Evolutionary conservation across 2,888 invertebrate genomes (phyloP), one percentile per base, ranked within the genome.

Genomic region (Sinohyriopsis cumingii): DNA sequence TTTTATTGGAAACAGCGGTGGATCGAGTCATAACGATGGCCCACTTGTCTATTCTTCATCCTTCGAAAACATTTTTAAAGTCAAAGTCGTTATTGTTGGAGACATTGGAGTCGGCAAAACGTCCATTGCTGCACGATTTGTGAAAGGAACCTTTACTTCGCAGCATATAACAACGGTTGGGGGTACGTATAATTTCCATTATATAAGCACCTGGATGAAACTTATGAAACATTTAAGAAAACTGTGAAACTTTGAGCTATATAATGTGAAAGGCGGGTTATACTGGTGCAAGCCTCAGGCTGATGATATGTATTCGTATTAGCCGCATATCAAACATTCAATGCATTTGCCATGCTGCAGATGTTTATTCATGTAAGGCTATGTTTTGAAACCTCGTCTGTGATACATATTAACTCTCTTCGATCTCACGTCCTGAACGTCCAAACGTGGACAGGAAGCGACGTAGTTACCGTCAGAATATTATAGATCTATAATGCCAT

Each of bases 41-140:
- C 33, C 33, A 33, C 7, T 33, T 7, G 9, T 33, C 9, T 33
- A 33, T 9, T 28, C 28, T 28, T 33, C 33, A 1, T 45, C 45
- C 3, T 45, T 3, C 5, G 57, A 63, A 25, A 63, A 70, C 20
- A 57, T 66, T 24, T 28, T 65, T 20, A 76, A 77, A 59, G 64
- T 79, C 15, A 81, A 81, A 68, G 73, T 76, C 59, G 81, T 81
- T 45, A 57, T 79, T 15, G 60, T 81, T 4, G 81, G 81, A 1
- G 81, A 81, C 61, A 67, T 77, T 25, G 70, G 68, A n/a, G 81
- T 79, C 3, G 81, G 81, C 3, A 81, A 81, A 67, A 81, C 81
- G 4, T 77, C 81, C 0, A 33, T 81, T 18, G 73, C 78, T 54
- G 18, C 75, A 7, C 59, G 78, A 59, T 81, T 78, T 67, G 64